A percentile compares a stretch with the other conserved stretches of the same genome.
phyloP scores from a whole-genome alignment of 1,140 invertebrate genomes.

The Hydropsyche tenuis region DNA sequence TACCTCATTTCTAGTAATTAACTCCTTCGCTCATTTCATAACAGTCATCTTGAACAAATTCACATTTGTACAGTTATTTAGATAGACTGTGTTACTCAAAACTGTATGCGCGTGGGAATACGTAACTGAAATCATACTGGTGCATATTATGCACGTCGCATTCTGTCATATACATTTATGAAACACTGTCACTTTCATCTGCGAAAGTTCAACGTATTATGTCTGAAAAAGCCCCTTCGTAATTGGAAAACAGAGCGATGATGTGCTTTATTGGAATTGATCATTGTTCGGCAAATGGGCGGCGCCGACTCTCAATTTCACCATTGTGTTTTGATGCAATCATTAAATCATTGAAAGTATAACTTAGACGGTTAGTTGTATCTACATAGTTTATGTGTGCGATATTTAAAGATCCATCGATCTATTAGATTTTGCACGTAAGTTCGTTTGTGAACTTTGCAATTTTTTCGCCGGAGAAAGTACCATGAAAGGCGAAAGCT shows the following conservation, averaged over 20 bases:
- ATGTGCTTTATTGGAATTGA: constrained; percentile 6
- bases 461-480: too few relatives aligned
- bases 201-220: not conserved
- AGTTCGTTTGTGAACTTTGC: too few relatives aligned
- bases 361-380: too few relatives aligned
- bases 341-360: constrained; percentile 5
- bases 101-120: not conserved
- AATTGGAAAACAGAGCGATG: not conserved
- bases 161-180: not conserved
- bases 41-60: not conserved
- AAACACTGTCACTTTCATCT: not conserved
- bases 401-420: too few relatives aligned
- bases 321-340: constrained; percentile 16
- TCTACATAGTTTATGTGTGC: too few relatives aligned
- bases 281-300: constrained; percentile 9
- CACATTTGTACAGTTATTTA: not conserved
- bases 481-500: too few relatives aligned
- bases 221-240: not conserved
- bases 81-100: not conserved
- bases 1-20: not conserved
- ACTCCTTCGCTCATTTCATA: not conserved
- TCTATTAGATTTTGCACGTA: too few relatives aligned
- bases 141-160: not conserved
- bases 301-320: constrained; percentile 14
- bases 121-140: not conserved